phyloP scores from a whole-genome alignment of 2,888 invertebrate genomes.

The Clusia tigrina region DNA sequence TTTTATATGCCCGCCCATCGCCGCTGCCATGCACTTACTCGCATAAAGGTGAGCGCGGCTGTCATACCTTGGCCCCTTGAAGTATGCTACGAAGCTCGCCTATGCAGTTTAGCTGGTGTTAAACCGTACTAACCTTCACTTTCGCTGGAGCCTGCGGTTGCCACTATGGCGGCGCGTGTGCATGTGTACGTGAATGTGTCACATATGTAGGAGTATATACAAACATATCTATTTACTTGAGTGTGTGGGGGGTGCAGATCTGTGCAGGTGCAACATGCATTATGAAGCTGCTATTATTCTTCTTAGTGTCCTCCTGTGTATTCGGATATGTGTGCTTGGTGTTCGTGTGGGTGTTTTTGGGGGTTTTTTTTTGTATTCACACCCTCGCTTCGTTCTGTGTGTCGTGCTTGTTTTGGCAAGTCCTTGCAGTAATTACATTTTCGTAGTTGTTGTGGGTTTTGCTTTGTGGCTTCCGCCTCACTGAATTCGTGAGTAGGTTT shows the following conservation, averaged over 20 bases:
- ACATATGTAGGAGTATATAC: conserved; percentile 22
- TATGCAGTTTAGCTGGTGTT: conserved; percentile 38
- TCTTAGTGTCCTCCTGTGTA: too few relatives aligned
- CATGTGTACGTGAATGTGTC: conserved; percentile 9
- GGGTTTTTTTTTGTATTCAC: too few relatives aligned
- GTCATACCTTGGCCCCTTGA: conserved; percentile 50
- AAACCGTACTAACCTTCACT: conserved; percentile 46
- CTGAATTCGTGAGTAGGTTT: neutral
- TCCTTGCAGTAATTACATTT: conserved; percentile 53
- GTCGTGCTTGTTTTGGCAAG: conserved; percentile 38
- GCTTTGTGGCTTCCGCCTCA: conserved; percentile 12
- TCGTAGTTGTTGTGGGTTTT: conserved; percentile 5
- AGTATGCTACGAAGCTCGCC: conserved; percentile 54
- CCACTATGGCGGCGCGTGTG: neutral
- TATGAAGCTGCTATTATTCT: too few relatives aligned
- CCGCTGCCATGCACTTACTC: conserved; percentile 17
- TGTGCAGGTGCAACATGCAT: too few relatives aligned
- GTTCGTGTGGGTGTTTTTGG: too few relatives aligned
- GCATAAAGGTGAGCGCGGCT: conserved; percentile 20
- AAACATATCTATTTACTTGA: too few relatives aligned
- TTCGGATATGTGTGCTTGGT: too few relatives aligned
- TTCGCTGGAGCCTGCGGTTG: conserved; percentile 35
- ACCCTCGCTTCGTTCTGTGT: too few relatives aligned
- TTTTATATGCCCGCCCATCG: conserved; percentile 22
- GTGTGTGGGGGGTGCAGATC: too few relatives aligned